phyloP scores from a whole-genome alignment of 64 coral and sea anemone genomes.

The Montipora foliosa region DNA sequence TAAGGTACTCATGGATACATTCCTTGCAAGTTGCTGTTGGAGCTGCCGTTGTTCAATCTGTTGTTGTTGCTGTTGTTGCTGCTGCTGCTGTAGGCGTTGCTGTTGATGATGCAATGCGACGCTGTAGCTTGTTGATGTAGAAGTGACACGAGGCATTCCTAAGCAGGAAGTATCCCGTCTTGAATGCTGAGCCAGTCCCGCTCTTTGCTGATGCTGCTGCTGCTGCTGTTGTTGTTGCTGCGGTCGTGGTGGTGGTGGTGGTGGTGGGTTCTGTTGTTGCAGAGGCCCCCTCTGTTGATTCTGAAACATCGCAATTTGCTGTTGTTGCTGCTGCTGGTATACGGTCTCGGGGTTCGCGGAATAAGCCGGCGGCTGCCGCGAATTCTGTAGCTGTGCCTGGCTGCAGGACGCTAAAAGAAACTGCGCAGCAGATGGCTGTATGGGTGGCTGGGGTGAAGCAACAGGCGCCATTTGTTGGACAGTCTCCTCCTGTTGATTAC shows the following conservation, averaged over 20 bases:
- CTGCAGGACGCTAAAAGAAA: background rate
- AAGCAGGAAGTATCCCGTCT: background rate
- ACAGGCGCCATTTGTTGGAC: background rate
- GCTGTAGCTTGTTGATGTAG: constrained; percentile 35
- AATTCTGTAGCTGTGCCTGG: constrained; percentile 16
- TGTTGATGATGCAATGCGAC: constrained; percentile 17
- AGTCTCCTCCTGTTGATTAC: background rate
- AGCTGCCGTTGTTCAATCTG: background rate
- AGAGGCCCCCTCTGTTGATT: background rate
- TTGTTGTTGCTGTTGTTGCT: background rate
- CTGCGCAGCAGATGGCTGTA: background rate
- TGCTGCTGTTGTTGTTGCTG: background rate
- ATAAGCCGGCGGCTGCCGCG: background rate
- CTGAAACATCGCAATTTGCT: background rate
- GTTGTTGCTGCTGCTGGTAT: constrained; percentile 10
- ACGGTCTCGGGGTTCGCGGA: background rate
- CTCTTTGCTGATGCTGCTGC: constrained; percentile 1
- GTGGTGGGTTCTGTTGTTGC: no score
- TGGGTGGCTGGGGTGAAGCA: background rate
- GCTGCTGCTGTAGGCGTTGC: constrained; percentile 19
- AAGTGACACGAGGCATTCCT: constrained; percentile 29
- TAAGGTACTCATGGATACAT: background rate
- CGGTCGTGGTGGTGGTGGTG: background rate
- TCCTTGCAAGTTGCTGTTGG: constrained; percentile 7
- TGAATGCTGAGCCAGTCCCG: background rate